Base-by-base conservation (phyloP, 2,888 invertebrate species). In the Drosophila quasianomalipes region DNA sequence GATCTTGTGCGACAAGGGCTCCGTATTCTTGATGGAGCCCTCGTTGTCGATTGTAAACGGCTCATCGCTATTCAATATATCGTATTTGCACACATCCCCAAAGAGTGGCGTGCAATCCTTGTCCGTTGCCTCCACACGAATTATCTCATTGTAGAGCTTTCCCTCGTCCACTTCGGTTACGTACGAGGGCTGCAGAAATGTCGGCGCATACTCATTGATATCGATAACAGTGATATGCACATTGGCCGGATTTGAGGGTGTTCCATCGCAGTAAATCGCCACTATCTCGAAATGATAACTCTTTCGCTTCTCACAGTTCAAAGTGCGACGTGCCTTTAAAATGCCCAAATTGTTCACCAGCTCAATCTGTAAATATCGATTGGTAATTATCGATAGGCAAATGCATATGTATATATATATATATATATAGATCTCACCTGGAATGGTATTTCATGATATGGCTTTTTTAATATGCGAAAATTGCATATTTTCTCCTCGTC, bases 21-120 rank as follows among this genome's bases (percentile, higher is more conserved):
- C 98, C 0, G 98, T 99, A 94, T 99, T 99, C 82, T 97, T 96
- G 82, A 99, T 97, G n/a, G 97, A 96, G 63, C 98, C 99, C 92
- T 98, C 97, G 92, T 97, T 97, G 93, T 98, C 97, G 90, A 99
- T 97, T 64, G 96, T 95, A 93, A 99, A 99, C 0, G 97, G 97
- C 82, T 97, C 97, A 84, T 98, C 97, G 75, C 96, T 96, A 0
- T 98, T 98, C 60, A 98, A 94, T 81, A 99, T 98, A 94, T 99
- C 98, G 94, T 99, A 99, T 93, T 98, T 98, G 96, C 99, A 99
- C 64, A 99, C 98, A 92, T 98, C 98, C 1, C 98, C 98, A 93
- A 96, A 98, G 69, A 97, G 81, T 51, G 98, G 97, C n/a, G 98
- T 98, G 93, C 98, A 98, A 94, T 99, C 99, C 62, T 97, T 95